Evolutionary conservation across 2,113 vertebrate genomes (phyloP), one percentile per base, ranked within the genome.

Genomic region (Siniperca chuatsi): DNA sequence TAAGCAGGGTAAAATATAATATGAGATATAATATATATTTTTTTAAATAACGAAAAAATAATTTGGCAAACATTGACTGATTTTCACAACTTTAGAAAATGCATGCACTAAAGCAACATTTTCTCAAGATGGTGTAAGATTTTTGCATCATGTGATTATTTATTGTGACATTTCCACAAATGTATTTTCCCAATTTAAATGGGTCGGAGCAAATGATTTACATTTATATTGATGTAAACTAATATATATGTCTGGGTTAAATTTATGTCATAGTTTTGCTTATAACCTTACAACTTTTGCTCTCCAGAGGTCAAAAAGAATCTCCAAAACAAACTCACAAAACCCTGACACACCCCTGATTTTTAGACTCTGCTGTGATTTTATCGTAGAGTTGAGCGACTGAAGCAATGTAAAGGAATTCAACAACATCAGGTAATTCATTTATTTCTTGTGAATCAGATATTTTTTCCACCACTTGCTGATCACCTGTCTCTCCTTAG

Each of bases 81-180:
- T 29, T 29, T 25, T 44, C 16, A 74, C 23, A 46, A 1, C 21
- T 9, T 54, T 5, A 15, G 13, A 2, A 29, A 10, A 60, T 21
- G 37, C n/a, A 33, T 60, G 2, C 1, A 60, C 8, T 33, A 6
- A 21, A 60, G 23, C 8, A 60, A 33, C 15, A 25, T 8, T 9
- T 48, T 61, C 25, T 46, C 1, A 50, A 23, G 3, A 50, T 9
- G n/a, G 50, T 15, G 15, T 48, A 13, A 54, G 50, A 21, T 50
- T 6, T 52, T 21, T 54, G 46, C 18, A 70, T 72, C 35, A 72
- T 16, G 6, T 55, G 18, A 40, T 33, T 7, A 66, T 65, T 5
- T 65, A 64, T 40, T 64, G 62, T 65, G n/a, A 15, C 25, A 29
- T 60, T 60, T 37, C 61, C 61, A 64, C 8, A 64, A 64, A 64